A percentile compares a stretch with the other conserved stretches of the same genome.
Conservation (phyloP, 2,797 vertebrate genomes). For the Typhlichthys eigenmanni region DNA sequence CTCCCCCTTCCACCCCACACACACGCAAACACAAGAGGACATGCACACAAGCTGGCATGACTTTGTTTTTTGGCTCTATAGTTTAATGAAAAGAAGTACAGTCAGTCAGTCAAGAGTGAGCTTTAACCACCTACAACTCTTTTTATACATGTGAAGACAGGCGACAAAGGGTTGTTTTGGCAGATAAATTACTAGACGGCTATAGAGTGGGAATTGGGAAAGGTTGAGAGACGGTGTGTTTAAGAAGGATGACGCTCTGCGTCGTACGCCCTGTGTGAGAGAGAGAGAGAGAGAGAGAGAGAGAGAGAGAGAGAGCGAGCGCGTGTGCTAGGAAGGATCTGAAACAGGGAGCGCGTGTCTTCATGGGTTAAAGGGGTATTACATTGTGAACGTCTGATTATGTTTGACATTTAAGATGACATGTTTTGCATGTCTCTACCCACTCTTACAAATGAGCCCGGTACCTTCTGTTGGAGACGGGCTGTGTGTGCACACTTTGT, state of each 20-base stretch:
- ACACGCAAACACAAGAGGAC: background rate
- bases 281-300: background rate
- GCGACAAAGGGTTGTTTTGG: no score
- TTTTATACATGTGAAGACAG: background rate
- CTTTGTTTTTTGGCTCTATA: background rate
- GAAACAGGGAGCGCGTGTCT: background rate
- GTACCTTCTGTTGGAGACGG: conserved; percentile 15
- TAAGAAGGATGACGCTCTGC: no score
- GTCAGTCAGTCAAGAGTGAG: conserved; percentile 28
- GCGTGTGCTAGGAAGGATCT: background rate
- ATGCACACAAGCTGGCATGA: background rate
- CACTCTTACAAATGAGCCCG: conserved; percentile 67
- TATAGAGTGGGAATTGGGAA: conserved; percentile 15
- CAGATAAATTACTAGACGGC: conserved; percentile 15
- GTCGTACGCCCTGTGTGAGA: conserved; percentile 1
- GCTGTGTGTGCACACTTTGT: conserved; percentile 4
- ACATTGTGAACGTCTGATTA: conserved; percentile 70
- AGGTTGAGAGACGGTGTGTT: no score
- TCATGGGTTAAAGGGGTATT: conserved; percentile 36
- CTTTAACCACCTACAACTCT: conserved; percentile 2
- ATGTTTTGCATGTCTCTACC: conserved; percentile 72
- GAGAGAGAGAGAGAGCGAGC: no score
- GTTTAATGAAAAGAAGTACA: conserved; percentile 35
- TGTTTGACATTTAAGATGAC: conserved; percentile 78
- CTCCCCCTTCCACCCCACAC: background rate